A percentile compares a stretch with the other conserved stretches of the same genome.
Conservation (phyloP, 92 coral and sea anemone genomes). For the Anthopleura xanthogrammica region DNA sequence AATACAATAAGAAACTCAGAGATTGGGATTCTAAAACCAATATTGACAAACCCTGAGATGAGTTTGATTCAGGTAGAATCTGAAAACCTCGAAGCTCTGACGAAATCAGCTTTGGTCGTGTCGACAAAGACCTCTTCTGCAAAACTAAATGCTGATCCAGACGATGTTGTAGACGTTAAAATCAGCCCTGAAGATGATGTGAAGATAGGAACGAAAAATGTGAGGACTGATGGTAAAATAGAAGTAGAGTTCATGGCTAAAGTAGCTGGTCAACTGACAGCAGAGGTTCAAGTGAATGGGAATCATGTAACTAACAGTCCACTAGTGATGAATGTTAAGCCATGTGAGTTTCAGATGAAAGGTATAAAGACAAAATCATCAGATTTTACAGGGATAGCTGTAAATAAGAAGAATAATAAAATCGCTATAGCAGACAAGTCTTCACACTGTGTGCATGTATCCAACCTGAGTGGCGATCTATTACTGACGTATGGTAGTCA, state of each 20-base stretch:
- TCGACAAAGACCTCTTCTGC: not conserved
- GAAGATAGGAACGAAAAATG: not conserved
- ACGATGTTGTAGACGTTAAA: slow-evolving; percentile 9
- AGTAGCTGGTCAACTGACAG: slow-evolving; percentile 20
- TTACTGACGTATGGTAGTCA: slow-evolving; percentile 13
- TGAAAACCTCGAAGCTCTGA: not conserved
- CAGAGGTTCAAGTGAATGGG: slow-evolving; percentile 25
- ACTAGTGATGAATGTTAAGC: slow-evolving; percentile 2
- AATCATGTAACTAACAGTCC: slow-evolving; percentile 28
- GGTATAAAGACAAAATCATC: not conserved
- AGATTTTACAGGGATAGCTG: not conserved
- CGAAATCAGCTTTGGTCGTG: slow-evolving; percentile 2
- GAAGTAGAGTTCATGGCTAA: slow-evolving; percentile 5
- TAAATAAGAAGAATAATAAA: not conserved
- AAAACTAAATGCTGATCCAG: not conserved
- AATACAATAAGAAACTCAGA: not conserved
- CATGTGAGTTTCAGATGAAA: slow-evolving; percentile 3
- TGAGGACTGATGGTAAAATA: slow-evolving; percentile 8
- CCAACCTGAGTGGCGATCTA: not conserved
- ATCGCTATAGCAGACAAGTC: not conserved
- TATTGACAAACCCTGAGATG: not conserved
- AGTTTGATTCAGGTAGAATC: not conserved
- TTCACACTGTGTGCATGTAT: not conserved
- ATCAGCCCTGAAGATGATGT: slow-evolving; percentile 16
- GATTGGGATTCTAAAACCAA: not conserved